Percentiles rank a stretch among this genome's conserved stretches.
phyloP scores from a whole-genome alignment of 2,797 vertebrate species.

The Coendou prehensilis region DNA sequence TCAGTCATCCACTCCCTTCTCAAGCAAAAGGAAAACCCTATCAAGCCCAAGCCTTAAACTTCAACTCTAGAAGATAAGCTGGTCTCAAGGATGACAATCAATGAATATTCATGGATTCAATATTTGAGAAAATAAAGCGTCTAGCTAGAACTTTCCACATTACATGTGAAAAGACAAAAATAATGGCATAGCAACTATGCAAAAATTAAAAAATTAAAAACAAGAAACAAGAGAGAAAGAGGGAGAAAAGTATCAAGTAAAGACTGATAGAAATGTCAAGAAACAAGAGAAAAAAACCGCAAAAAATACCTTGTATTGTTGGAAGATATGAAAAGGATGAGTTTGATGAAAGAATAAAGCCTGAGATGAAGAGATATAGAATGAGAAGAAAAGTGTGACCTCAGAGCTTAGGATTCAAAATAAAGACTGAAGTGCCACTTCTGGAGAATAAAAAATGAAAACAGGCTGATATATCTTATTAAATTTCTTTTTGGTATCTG shows the following conservation, averaged over 20 bases:
- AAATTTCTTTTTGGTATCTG: slow-evolving; percentile 15
- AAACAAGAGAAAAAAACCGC: slow-evolving; percentile 6
- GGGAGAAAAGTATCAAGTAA: not conserved
- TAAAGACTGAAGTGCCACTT: not conserved
- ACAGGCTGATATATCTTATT: not conserved
- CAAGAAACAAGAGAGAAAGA: not conserved
- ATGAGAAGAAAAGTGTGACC: not conserved
- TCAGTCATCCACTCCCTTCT: not conserved
- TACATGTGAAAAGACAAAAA: slow-evolving; percentile 25
- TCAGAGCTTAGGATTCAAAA: not conserved
- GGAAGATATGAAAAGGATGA: not conserved
- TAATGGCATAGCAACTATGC: not conserved
- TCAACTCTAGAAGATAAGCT: slow-evolving; percentile 16
- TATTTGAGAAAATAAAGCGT: not conserved
- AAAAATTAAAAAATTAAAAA: not conserved
- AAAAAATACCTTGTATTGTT: not conserved
- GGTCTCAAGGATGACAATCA: not conserved
- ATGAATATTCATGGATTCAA: not conserved
- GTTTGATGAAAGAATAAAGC: not conserved
- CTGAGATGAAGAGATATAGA: not conserved
- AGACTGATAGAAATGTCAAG: slow-evolving; percentile 7
- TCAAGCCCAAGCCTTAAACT: not conserved
- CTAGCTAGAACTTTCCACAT: not conserved
- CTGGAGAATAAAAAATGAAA: not conserved
- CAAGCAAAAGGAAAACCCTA: slow-evolving; percentile 10